Evolutionary conservation across 35 echinoderm and acorn worm species (phyloP), one percentile per base, ranked within the genome.

Genomic region (Ophioderma brevispina): DNA sequence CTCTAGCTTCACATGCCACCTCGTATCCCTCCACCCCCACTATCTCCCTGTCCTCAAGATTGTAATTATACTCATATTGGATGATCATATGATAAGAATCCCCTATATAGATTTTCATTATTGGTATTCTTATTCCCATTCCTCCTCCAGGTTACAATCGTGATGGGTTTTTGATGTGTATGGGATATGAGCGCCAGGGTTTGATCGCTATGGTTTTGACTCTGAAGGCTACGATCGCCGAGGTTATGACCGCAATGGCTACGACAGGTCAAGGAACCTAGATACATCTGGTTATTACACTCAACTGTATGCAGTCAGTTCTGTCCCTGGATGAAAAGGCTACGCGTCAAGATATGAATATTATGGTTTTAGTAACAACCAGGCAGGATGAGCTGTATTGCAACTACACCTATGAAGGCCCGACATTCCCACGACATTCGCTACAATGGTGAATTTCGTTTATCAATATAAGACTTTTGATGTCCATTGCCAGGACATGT

Each of bases 201-300:
- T 77, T 28, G 79, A 99, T 87, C 93, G 97, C 31, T 99, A 95
- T 77, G 97, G 97, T 50, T 91, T 86, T 40, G 39, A 99, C 87
- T 43, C 64, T 32, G 79, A 85, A 36, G 97, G 93, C 8, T 99
- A 79, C 77, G 91, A 93, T 43, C 5, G 37, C 3, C 87, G 91
- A 39, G 97, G 97, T 1, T 99, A 92, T 41, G 82, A 88, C 35
- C 77, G 38, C 5, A 82, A 55, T 81, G 97, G 97, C 21, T 95
- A 93, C 76, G 79, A 95, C 64, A 37, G 55, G 10, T 79, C 75
- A 31, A 86, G 92, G 15, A 32, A n/a, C n/a, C 84, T 36, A 19
- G 97, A 99, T 81, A 86, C 76, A 33, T 78, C 91, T 0, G 85
- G 84, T 37, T 88, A 75, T 80, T 99, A 93, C 70, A 90, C 55